phyloP scores from a whole-genome alignment of 2,888 invertebrate genomes.

The Lamellibrachia satsuma region DNA sequence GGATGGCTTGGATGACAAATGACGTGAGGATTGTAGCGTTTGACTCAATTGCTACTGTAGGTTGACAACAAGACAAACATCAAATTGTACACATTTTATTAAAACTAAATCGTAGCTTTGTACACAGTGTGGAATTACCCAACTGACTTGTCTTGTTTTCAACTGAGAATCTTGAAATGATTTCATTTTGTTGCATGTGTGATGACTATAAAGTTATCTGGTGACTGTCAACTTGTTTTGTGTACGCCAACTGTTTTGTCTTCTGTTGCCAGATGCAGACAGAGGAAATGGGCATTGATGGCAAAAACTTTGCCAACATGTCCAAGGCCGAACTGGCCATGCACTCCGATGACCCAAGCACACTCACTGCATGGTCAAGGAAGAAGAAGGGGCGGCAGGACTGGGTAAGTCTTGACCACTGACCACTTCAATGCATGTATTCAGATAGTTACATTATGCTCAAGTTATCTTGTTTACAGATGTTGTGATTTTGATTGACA shows the following conservation, averaged over 20 bases:
- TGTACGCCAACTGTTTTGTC: not conserved
- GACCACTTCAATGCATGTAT: too few species aligned
- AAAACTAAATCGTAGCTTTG: too few species aligned
- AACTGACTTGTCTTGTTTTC: too few species aligned
- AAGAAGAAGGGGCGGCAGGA: conserved; percentile 40
- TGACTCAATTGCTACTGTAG: too few species aligned
- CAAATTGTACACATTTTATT: too few species aligned
- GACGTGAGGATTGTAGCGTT: not conserved
- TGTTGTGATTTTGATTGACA: too few species aligned
- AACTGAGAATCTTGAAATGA: too few species aligned
- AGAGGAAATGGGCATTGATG: conserved; percentile 40
- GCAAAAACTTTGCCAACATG: conserved; percentile 49
- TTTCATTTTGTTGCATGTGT: too few species aligned
- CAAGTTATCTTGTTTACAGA: too few species aligned
- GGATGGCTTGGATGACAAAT: not conserved
- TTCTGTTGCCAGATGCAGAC: conserved; percentile 47
- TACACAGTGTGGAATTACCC: too few species aligned
- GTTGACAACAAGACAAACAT: too few species aligned
- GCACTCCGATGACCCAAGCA: conserved; percentile 52
- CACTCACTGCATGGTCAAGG: conserved; percentile 44
- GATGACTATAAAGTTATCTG: not conserved
- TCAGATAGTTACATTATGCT: too few species aligned
- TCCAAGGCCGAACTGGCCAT: conserved; percentile 60
- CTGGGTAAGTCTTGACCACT: not conserved
- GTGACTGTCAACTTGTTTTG: not conserved